These are phyloP conservation scores for Charina bottae DNA, from an alignment of 2,113 vertebrate genomes.

Conservation along the genomic window DNA sequence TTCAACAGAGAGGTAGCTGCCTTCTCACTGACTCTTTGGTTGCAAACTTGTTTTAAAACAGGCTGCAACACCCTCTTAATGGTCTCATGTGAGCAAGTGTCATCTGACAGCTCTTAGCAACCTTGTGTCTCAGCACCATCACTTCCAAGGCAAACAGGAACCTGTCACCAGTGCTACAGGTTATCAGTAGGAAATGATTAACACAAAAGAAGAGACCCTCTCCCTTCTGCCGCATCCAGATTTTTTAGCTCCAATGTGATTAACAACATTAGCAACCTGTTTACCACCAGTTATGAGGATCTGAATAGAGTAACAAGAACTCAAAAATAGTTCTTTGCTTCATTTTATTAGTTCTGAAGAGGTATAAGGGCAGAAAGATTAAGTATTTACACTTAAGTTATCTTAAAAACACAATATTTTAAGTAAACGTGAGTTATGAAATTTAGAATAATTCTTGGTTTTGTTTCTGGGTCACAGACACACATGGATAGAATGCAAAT, in stretches of 20 bases:
- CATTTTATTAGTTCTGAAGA: background rate
- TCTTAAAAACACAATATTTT: background rate
- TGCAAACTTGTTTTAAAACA: conserved; percentile 77
- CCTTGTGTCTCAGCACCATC: conserved; percentile 57
- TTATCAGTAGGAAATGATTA: conserved; percentile 42
- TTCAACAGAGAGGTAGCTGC: conserved; percentile 60
- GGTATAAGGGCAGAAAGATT: background rate
- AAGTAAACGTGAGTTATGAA: background rate
- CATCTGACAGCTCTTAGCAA: conserved; percentile 79
- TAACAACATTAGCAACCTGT: conserved; percentile 3
- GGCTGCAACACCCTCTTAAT: conserved; percentile 78
- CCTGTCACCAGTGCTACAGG: conserved; percentile 59
- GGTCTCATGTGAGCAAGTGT: conserved; percentile 80
- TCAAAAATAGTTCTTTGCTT: conserved; percentile 3
- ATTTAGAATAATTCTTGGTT: background rate
- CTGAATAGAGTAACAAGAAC: background rate
- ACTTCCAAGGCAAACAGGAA: conserved; percentile 56
- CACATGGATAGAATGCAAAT: background rate
- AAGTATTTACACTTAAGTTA: background rate
- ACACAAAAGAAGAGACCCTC: conserved; percentile 21
- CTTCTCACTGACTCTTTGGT: conserved; percentile 69
- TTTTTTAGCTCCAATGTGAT: conserved; percentile 20
- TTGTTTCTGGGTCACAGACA: background rate
- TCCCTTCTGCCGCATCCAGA: background rate
- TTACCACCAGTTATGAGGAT: conserved; percentile 2